Evolutionary conservation across 2,888 invertebrate species (phyloP).

Genomic region (Merodon equestris): DNA sequence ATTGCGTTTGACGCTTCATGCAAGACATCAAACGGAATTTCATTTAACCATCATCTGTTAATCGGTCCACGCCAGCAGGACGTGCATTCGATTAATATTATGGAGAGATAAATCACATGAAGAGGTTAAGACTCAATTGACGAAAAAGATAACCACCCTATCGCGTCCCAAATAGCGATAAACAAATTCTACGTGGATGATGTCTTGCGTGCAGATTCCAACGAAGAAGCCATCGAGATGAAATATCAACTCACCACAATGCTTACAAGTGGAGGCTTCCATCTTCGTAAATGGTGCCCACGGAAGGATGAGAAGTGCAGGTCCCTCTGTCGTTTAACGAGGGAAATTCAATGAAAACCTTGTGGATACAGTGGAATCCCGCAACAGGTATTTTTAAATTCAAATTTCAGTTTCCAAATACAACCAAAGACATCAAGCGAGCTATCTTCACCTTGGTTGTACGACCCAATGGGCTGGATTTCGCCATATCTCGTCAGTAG

Average conservation of each 20-base stretch:
- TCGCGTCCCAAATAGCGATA: neutral
- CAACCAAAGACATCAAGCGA: too few species aligned
- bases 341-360: neutral
- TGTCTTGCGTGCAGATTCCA: neutral
- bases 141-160: neutral
- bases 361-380: too few species aligned
- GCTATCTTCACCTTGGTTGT: too few species aligned
- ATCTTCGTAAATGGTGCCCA: slow-evolving; percentile 8
- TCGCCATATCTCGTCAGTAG: too few species aligned
- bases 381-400: too few species aligned
- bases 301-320: neutral
- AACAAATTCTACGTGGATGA: slow-evolving; percentile 17
- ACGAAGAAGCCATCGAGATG: slow-evolving; percentile 4
- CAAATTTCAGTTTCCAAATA: too few species aligned
- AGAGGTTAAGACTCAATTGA: neutral
- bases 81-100: neutral
- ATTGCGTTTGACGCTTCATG: neutral
- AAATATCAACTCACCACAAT: neutral
- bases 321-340: slow-evolving; percentile 7
- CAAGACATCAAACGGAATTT: slow-evolving; percentile 1
- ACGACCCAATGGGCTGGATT: too few species aligned
- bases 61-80: neutral
- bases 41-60: neutral
- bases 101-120: neutral
- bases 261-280: neutral